Conservation (phyloP, 2,888 invertebrate species). For the Serripes groenlandicus region DNA sequence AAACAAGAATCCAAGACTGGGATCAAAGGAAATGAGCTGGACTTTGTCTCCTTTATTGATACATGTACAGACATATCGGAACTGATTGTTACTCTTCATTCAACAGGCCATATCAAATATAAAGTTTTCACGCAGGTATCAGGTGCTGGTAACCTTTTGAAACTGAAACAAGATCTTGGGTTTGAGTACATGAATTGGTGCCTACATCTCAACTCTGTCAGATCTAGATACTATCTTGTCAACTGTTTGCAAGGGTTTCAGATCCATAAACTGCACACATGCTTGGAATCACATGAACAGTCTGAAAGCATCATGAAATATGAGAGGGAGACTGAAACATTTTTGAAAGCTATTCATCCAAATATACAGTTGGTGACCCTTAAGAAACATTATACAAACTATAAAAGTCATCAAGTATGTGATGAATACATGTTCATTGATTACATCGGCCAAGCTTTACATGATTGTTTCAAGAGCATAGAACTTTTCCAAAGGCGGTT, state of each 20-base stretch:
- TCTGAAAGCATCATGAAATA: background rate
- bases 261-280: constrained; percentile 59
- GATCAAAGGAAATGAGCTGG: background rate
- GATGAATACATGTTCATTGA: constrained; percentile 13
- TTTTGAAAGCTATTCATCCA: constrained; percentile 66
- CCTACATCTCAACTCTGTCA: constrained; percentile 23
- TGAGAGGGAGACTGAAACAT: constrained; percentile 19
- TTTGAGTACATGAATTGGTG: constrained; percentile 53
- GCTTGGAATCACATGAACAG: constrained; percentile 25
- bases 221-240: constrained; percentile 55
- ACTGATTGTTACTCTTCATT: constrained; percentile 30
- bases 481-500: constrained; percentile 31
- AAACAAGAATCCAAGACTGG: constrained; percentile 38
- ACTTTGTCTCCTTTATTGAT: constrained; percentile 47
- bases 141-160: constrained; percentile 6
- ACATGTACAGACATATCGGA: constrained; percentile 45
- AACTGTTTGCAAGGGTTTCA: constrained; percentile 68
- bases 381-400: background rate
- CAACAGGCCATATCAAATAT: constrained; percentile 58
- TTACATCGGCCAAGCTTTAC: constrained; percentile 53
- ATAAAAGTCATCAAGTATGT: background rate
- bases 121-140: constrained; percentile 5
- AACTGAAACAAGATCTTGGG: constrained; percentile 14
- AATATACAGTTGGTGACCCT: background rate
- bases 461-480: constrained; percentile 38